Conservation (phyloP, 2,888 invertebrate genomes). For the Parasteatoda lunata region DNA sequence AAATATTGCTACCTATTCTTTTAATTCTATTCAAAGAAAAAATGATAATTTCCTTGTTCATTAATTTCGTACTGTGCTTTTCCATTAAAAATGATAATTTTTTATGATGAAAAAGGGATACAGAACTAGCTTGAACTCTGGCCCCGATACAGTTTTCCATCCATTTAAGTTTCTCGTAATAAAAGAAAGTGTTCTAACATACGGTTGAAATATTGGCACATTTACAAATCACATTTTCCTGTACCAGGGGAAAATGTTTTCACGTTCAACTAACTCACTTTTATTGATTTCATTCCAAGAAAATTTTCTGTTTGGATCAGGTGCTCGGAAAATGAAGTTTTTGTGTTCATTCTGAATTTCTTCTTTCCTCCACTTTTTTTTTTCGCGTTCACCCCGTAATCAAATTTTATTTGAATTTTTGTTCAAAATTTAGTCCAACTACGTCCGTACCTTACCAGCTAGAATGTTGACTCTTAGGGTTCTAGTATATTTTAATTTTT, state of each 20-base stretch:
- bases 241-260: neutral
- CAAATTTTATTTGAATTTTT: slow-evolving; percentile 1
- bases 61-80: too few relatives aligned
- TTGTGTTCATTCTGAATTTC: neutral
- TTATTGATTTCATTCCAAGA: slow-evolving; percentile 2
- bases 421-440: neutral
- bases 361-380: neutral
- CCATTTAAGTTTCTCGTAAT: neutral
- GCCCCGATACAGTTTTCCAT: too few relatives aligned
- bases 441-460: too few relatives aligned
- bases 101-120: too few relatives aligned
- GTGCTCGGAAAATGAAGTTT: neutral
- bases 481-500: too few relatives aligned
- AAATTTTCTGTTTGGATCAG: neutral
- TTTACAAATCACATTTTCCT: neutral
- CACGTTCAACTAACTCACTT: neutral
- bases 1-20: too few relatives aligned
- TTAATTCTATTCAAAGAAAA: too few relatives aligned
- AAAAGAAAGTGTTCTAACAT: neutral
- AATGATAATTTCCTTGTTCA: too few relatives aligned
- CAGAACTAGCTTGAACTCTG: too few relatives aligned
- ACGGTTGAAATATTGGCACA: neutral
- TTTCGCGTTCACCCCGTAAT: neutral
- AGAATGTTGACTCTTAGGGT: too few relatives aligned
- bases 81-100: too few relatives aligned